Percentiles rank a stretch among this genome's conserved stretches.
These are phyloP conservation scores for Gila robusta DNA, from an alignment of 2,797 vertebrate genomes.

Conservation along the genomic window DNA sequence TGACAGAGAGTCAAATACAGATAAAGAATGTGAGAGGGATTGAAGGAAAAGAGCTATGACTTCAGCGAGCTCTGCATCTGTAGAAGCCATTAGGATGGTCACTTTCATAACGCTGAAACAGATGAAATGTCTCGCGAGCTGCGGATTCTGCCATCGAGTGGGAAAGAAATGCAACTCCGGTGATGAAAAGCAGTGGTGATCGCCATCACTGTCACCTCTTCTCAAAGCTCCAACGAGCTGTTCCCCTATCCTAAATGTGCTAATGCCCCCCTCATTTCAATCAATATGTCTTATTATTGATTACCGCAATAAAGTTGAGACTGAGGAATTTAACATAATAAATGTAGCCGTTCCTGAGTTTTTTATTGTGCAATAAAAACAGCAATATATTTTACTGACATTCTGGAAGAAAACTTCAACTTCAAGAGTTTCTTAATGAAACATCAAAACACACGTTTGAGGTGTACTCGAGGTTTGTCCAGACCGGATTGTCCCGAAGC, in stretches of 20 bases:
- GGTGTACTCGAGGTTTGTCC: conserved; percentile 23
- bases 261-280: conserved; percentile 35
- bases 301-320: conserved; percentile 9
- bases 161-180: conserved; percentile 32
- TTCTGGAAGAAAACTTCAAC: conserved; percentile 18
- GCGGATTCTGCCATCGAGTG: conserved; percentile 59
- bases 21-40: conserved; percentile 53
- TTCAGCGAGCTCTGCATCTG: conserved; percentile 64
- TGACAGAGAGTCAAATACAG: conserved; percentile 36
- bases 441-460: conserved; percentile 35
- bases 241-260: conserved; percentile 27
- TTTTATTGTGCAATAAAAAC: conserved; percentile 34
- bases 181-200: conserved; percentile 35
- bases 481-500: conserved; percentile 18
- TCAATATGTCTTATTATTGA: conserved; percentile 38
- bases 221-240: conserved; percentile 44
- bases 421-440: conserved; percentile 25
- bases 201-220: conserved; percentile 51
- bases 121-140: conserved; percentile 62
- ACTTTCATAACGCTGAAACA: conserved; percentile 61
- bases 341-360: conserved; percentile 14
- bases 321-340: conserved; percentile 23
- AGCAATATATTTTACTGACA: conserved; percentile 9
- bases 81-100: conserved; percentile 71
- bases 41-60: conserved; percentile 38